Evolutionary conservation across 2,113 vertebrate species (phyloP).

Genomic region (Tretioscincus oriximinensis): DNA sequence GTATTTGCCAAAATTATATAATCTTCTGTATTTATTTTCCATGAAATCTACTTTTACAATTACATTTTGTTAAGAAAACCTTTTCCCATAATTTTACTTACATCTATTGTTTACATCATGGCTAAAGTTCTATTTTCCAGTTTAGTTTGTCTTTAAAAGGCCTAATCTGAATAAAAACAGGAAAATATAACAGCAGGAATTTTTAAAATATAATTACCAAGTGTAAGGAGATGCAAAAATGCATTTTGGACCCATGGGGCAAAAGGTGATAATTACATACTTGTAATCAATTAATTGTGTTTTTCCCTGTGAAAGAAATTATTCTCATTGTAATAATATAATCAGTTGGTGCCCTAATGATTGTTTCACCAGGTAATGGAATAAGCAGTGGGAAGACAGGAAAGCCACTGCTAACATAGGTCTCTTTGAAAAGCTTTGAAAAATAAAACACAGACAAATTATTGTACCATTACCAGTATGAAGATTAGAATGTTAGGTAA

Average conservation of each 20-base stretch:
- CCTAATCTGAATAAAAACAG: slow-evolving; percentile 38
- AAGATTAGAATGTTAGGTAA: neutral
- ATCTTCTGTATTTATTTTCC: no score
- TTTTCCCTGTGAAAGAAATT: slow-evolving; percentile 35
- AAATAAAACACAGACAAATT: neutral
- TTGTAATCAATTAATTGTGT: slow-evolving; percentile 48
- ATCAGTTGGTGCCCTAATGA: slow-evolving; percentile 22
- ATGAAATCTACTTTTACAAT: no score
- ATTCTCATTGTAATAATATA: slow-evolving; percentile 4
- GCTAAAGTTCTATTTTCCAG: slow-evolving; percentile 5
- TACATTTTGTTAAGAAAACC: no score
- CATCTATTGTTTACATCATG: slow-evolving; percentile 21
- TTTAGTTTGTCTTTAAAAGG: slow-evolving; percentile 3
- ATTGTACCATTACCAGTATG: neutral
- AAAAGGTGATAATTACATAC: slow-evolving; percentile 29
- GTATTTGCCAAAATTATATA: no score
- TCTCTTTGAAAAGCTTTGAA: neutral
- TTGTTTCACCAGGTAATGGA: neutral
- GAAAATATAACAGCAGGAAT: slow-evolving; percentile 7
- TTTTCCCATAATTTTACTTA: neutral
- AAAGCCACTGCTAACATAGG: slow-evolving; percentile 13
- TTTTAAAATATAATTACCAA: slow-evolving; percentile 1
- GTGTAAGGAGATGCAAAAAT: slow-evolving; percentile 25
- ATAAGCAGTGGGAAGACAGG: slow-evolving; percentile 21
- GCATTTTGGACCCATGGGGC: slow-evolving; percentile 20